phyloP scores from a whole-genome alignment of 1,140 invertebrate genomes.

The Sipha flava region DNA sequence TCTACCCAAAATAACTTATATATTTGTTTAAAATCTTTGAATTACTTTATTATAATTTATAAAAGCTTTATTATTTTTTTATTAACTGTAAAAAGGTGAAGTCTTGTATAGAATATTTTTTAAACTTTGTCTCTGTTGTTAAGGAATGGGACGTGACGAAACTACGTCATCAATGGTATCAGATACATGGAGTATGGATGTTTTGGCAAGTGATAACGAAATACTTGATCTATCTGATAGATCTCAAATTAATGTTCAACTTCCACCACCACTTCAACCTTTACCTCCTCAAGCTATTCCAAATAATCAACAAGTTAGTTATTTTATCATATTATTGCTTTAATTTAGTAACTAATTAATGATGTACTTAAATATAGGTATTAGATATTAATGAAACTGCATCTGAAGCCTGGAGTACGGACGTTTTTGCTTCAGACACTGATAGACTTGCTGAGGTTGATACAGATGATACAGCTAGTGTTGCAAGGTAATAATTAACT shows the following conservation, averaged over 20 bases:
- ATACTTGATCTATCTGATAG: constrained; percentile 55
- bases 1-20: too few species aligned
- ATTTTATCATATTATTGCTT: background rate
- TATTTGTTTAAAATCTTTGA: too few species aligned
- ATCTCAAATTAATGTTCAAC: constrained; percentile 25
- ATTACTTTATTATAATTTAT: background rate
- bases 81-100: too few species aligned
- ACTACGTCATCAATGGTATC: constrained; percentile 91
- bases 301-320: constrained; percentile 21
- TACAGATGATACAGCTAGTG: constrained; percentile 68
- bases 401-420: constrained; percentile 95
- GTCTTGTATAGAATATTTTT: too few species aligned
- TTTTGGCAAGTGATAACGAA: constrained; percentile 89
- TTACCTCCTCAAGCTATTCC: background rate
- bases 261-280: background rate
- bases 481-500: constrained; percentile 49
- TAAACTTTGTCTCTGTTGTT: too few species aligned
- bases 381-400: constrained; percentile 79
- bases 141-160: constrained; percentile 56
- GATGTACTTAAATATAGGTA: constrained; percentile 37
- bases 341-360: background rate
- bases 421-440: constrained; percentile 89
- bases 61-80: too few species aligned
- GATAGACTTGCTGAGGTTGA: constrained; percentile 84
- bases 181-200: constrained; percentile 96